Base-by-base conservation (phyloP, 2,888 invertebrate genomes). In the Stratiomys singularior region DNA sequence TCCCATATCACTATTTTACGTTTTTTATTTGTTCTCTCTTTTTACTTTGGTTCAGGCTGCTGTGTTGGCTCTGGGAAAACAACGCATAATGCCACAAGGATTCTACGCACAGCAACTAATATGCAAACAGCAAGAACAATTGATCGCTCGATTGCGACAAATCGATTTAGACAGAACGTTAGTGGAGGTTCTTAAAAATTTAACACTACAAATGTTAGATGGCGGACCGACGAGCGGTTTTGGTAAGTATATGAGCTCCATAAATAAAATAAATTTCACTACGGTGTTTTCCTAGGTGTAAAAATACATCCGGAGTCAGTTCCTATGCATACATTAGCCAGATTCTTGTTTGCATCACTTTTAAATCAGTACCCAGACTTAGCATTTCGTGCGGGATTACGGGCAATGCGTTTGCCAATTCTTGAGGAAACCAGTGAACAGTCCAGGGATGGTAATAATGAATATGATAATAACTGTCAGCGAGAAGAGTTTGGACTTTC, bases 271-370 rank as follows among this genome's bases (percentile, higher is more conserved):
- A 13, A 0, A 15, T 5, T 11, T 15, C 23, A 27, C 30, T 37
- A 30, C 5, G 2, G 52, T 56, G 21, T 21, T 18, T 67, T 28
- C 15, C 23, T 88, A 76, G 76, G 93, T 27, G 86, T 89, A 21
- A 84, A 86, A n/a, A 92, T 94, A 81, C 94, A 94, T 85, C 92
- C 94, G 0, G 92, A 95, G 82, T 93, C 93, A 52, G 92, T 94
- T 81, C 95, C 95, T 21, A 94, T 95, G 90, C 95, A 95, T 85
- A 94, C 94, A 58, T 94, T 94, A 87, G 94, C 95, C 11, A 86
- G 93, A 81, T 95, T 92, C 87, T 89, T 95, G 81, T 95, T 95
- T 88, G 90, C 93, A 37, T 92, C 94, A 28, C 88, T 95, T 80
- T 88, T 94, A 82, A 91, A 92, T 66, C 90, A 91, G 81, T 93